Percentiles rank a stretch among this genome's conserved stretches.
Evolutionary conservation across 2,113 vertebrate species (phyloP).

Genomic region (Callocephalon fimbriatum): DNA sequence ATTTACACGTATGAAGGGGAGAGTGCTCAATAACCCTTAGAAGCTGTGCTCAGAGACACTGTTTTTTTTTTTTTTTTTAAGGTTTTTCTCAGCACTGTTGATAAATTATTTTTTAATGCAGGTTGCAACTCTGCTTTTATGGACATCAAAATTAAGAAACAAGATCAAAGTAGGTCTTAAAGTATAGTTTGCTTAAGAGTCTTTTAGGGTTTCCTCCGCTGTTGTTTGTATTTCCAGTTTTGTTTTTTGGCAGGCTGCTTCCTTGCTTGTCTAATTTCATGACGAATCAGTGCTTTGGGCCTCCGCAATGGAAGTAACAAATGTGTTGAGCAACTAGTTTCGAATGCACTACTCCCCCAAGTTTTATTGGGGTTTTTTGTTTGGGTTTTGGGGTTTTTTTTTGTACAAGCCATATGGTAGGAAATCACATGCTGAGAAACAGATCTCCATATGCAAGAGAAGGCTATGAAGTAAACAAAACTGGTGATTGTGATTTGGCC

Average conservation of each 20-base stretch:
- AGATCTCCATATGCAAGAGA: not conserved
- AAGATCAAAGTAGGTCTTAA: not conserved
- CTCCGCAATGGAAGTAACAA: not conserved
- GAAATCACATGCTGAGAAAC: not conserved
- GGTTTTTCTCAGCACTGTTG: not conserved
- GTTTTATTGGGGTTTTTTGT: not conserved
- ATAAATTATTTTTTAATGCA: not conserved
- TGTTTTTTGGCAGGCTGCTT: not conserved
- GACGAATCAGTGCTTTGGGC: not conserved
- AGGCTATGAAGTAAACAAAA: not conserved
- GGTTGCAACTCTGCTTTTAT: accelerated
- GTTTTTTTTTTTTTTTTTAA: not conserved
- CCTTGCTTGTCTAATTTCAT: not conserved
- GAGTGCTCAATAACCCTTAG: not conserved
- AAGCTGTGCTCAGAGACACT: not conserved
- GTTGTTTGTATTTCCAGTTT: not conserved
- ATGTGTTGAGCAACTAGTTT: not conserved
- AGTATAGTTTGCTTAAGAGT: not conserved
- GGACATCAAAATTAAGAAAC: not conserved
- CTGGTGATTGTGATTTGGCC: not conserved
- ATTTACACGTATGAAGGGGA: not conserved
- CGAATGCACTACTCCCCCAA: accelerated
- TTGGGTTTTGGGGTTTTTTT: not conserved
- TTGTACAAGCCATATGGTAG: not conserved
- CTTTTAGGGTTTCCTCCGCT: not conserved